Percentiles rank a stretch among this genome's conserved stretches.
phyloP scores from a whole-genome alignment of 2,797 vertebrate genomes.

The Scarus forsteni region DNA sequence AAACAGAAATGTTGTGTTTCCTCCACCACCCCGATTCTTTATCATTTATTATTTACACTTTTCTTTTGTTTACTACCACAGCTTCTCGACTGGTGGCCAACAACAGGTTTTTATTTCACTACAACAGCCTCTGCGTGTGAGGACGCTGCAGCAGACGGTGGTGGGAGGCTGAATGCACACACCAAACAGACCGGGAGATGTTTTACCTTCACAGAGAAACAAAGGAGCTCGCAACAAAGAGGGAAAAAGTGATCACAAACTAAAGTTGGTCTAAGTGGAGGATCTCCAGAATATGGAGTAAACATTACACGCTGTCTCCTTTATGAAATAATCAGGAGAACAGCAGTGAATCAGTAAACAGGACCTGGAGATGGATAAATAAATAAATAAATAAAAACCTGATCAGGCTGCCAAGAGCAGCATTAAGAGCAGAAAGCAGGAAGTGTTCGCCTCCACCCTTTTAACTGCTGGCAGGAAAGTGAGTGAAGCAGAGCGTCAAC shows the following conservation, averaged over 20 bases:
- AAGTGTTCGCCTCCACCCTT: no score
- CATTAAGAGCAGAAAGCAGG: conserved; percentile 5
- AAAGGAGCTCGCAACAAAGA: not conserved
- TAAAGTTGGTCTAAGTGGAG: not conserved
- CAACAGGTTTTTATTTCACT: not conserved
- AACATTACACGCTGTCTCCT: not conserved
- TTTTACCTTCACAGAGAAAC: not conserved
- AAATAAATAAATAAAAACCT: not conserved
- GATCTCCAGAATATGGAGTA: not conserved
- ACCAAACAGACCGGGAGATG: not conserved
- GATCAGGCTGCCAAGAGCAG: not conserved
- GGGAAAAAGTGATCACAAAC: not conserved
- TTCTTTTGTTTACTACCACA: not conserved
- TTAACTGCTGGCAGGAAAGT: conserved; percentile 4
- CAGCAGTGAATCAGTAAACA: not conserved
- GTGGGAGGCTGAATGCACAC: not conserved
- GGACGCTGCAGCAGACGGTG: not conserved
- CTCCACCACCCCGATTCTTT: not conserved
- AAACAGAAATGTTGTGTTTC: not conserved
- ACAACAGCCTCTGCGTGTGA: not conserved
- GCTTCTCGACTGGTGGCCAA: not conserved
- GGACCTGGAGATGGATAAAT: not conserved
- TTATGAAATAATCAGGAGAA: not conserved
- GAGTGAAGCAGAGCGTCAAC: not conserved
- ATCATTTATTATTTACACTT: not conserved